phyloP scores from a whole-genome alignment of 1,140 invertebrate species.

The Sycobia sp. region DNA sequence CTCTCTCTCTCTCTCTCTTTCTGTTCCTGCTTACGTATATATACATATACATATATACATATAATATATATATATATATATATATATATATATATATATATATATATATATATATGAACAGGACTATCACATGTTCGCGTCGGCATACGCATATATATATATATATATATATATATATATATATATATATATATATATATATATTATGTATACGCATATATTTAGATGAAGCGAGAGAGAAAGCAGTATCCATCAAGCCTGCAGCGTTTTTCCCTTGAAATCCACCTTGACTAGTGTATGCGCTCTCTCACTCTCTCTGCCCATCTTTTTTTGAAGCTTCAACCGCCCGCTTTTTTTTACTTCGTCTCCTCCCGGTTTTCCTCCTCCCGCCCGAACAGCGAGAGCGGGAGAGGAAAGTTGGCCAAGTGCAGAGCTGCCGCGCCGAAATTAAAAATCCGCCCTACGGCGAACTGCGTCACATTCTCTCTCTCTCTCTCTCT shows the following conservation, averaged over 20 bases:
- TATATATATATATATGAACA: conserved; percentile 3
- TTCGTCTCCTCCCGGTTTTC: neutral
- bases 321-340: too few relatives aligned
- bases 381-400: neutral
- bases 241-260: conserved; percentile 37
- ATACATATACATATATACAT: too few relatives aligned
- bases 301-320: conserved; percentile 25
- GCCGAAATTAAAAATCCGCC: conserved; percentile 32
- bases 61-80: conserved; percentile 1
- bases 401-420: conserved; percentile 22
- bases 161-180: too few relatives aligned
- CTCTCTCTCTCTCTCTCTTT: conserved; percentile 38
- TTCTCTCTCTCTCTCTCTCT: neutral
- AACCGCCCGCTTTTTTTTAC: neutral
- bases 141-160: neutral
- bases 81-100: neutral
- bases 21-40: too few relatives aligned
- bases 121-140: neutral
- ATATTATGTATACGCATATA: too few relatives aligned
- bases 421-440: conserved; percentile 13
- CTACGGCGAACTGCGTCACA: conserved; percentile 14
- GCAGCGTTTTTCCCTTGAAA: conserved; percentile 25
- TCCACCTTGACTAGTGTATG: conserved; percentile 21
- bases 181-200: too few relatives aligned
- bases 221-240: conserved; percentile 33